phyloP scores from a whole-genome alignment of 2,888 invertebrate genomes.

The Dendrolimus pini region DNA sequence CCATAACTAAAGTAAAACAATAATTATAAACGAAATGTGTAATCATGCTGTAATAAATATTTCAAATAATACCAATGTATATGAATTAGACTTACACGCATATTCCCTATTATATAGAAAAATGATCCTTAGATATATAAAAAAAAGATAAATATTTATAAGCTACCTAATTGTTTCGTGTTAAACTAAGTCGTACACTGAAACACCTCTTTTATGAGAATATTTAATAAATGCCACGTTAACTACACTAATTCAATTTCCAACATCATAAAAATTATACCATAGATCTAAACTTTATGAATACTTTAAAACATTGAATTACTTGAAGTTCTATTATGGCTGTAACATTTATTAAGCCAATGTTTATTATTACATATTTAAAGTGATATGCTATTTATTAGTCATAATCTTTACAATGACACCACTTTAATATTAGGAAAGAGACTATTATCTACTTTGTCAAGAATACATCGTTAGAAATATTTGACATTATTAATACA shows the following conservation, averaged over 20 bases:
- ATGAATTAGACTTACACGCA: too few species aligned
- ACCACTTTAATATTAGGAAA: too few species aligned
- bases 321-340: background rate
- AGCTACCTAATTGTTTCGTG: conserved; percentile 30
- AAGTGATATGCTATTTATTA: too few species aligned
- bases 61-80: conserved; percentile 36
- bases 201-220: conserved; percentile 36
- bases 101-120: too few species aligned
- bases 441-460: background rate
- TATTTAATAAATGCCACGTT: conserved; percentile 48
- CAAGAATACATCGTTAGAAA: too few species aligned
- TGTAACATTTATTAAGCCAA: background rate
- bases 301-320: background rate
- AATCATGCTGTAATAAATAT: background rate
- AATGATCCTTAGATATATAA: conserved; percentile 29
- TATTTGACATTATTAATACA: too few species aligned
- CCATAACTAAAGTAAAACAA: conserved; percentile 31
- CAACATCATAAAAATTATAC: conserved; percentile 17
- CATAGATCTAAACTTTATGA: conserved; percentile 6
- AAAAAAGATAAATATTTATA: conserved; percentile 29
- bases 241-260: conserved; percentile 25
- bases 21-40: background rate
- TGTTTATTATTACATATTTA: background rate
- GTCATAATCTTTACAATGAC: too few species aligned
- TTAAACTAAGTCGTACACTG: conserved; percentile 39